Base-by-base conservation (phyloP, 1,140 invertebrate species). In the Aradophagus sp. region DNA sequence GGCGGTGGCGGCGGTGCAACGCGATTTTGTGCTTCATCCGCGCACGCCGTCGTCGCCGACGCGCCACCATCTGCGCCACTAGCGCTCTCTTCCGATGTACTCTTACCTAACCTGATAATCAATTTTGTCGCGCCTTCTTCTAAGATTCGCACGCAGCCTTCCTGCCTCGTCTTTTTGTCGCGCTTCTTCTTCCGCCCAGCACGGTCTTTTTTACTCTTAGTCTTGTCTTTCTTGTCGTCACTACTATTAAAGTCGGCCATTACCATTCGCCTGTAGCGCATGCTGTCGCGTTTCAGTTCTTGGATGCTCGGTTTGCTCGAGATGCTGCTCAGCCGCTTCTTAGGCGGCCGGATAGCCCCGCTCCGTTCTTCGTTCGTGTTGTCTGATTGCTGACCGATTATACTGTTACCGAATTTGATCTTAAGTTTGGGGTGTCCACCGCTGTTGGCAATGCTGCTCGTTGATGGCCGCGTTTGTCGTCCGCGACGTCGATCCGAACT, bases 251-350 rank as follows among this genome's bases (percentile, higher is more conserved):
- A 95, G 74, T 92, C 91, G 6, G 93, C 91, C 91, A 93, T 93
- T 0, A 94, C 89, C 87, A 89, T 90, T 35, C 91, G 89, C n/a
- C 94, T 87, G 80, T 90, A 96, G 75, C 94, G 95, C 93, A 96
- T 95, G 65, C 91, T 94, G 69, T 96, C 93, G 4, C 92, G 88
- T 55, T 90, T 91, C 4, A 95, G 81, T 63, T 95, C 93, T 79
- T 93, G 93, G 74, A 91, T 90, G 45, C 87, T 89, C 0, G 92
- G 91, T 45, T 88, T 89, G 14, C 86, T 88, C 29, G 86, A 86
- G 52, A 90, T 89, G 66, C 86, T 89, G 26, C 88, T 87, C 20
- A 92, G 75, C 4, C 93, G 88, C 72, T 95, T 95, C 83, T 95
- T 95, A 2, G 94, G 94, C 26, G 93, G 93, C 56, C 89, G 32